Conservation (phyloP, 2,113 vertebrate species). For the Epinephelus lanceolatus region DNA sequence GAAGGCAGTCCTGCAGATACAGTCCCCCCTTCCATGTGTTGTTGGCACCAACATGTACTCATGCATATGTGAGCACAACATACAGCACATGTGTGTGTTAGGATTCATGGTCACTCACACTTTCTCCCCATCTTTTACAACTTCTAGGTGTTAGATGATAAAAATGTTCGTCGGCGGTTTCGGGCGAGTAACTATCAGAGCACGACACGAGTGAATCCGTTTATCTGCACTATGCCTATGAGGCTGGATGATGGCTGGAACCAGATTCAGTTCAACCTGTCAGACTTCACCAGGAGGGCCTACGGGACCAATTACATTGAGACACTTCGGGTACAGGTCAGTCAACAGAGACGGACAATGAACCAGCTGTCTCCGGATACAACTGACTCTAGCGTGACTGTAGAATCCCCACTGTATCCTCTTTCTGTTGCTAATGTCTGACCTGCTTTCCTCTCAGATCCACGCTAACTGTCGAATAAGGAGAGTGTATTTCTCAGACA, state of each 20-base stretch:
- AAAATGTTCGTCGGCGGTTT: constrained; percentile 94
- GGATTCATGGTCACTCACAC: neutral
- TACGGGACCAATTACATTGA: constrained; percentile 98
- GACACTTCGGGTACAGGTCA: constrained; percentile 95
- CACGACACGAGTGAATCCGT: constrained; percentile 95
- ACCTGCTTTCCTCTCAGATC: constrained; percentile 84
- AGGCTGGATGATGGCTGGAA: constrained; percentile 97
- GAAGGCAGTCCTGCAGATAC: too few relatives aligned
- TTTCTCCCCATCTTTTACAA: neutral
- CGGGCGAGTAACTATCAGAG: constrained; percentile 98
- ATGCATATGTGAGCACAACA: neutral
- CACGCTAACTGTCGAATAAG: constrained; percentile 97
- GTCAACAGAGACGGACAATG: neutral
- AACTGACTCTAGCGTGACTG: neutral
- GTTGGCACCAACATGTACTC: neutral
- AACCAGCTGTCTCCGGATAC: neutral
- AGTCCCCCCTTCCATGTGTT: neutral
- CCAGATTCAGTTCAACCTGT: constrained; percentile 98
- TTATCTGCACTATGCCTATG: constrained; percentile 99
- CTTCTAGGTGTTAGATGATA: constrained; percentile 95
- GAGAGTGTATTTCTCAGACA: constrained; percentile 97
- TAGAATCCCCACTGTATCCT: neutral
- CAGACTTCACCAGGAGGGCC: constrained; percentile 94
- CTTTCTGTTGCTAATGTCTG: neutral
- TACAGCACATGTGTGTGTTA: too few relatives aligned